Evolutionary conservation across 2,113 vertebrate species (phyloP).

Genomic region (Apteryx mantelli): DNA sequence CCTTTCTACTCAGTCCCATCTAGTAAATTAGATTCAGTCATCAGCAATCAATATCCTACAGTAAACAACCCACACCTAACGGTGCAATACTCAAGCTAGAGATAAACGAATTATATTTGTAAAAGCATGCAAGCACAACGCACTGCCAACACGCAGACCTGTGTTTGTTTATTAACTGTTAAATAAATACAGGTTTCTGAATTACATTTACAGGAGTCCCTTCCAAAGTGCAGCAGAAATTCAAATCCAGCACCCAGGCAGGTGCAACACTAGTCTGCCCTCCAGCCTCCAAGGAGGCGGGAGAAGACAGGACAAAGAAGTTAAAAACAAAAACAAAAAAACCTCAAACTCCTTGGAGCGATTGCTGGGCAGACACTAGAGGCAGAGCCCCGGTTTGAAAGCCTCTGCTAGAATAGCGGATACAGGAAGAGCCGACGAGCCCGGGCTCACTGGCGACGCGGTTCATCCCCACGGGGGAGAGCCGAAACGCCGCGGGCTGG

Average conservation of each 20-base stretch:
- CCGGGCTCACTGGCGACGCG: not conserved
- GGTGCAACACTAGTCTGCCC: not conserved
- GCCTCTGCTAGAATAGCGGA: not conserved
- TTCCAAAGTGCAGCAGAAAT: not conserved
- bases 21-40: not conserved
- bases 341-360: not conserved
- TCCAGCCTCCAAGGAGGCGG: not conserved
- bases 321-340: not conserved
- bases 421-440: not conserved
- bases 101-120: not conserved
- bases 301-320: not conserved
- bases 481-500: no score
- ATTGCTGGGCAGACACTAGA: fast-evolving
- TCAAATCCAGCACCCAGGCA: not conserved
- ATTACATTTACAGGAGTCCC: not conserved
- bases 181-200: not conserved
- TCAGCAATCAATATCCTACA: not conserved
- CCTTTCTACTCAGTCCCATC: not conserved
- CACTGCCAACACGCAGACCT: not conserved
- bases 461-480: no score
- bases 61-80: not conserved
- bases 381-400: not conserved
- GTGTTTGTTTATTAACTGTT: not conserved
- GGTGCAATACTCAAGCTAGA: not conserved
- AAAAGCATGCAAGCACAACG: fast-evolving